Evolutionary conservation across 2,888 invertebrate species (phyloP).

Genomic region (Drosophila borealis): DNA sequence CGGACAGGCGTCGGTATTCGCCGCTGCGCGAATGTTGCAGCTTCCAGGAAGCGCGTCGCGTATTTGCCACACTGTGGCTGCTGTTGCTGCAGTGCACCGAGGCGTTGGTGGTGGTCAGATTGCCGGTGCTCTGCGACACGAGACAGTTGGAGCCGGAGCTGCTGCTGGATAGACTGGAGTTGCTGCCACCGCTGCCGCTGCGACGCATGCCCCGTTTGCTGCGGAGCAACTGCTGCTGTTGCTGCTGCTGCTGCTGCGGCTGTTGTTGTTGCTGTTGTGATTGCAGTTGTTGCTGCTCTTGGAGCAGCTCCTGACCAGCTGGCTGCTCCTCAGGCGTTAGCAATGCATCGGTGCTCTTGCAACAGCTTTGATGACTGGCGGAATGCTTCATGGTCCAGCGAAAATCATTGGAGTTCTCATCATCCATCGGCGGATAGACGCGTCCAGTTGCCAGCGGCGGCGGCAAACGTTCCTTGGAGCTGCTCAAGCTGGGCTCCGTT

Average conservation of each 20-base stretch:
- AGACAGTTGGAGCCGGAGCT: constrained; percentile 68
- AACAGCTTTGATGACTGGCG: constrained; percentile 77
- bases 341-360: constrained; percentile 82
- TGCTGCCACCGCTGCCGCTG: constrained; percentile 61
- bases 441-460: constrained; percentile 29
- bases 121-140: constrained; percentile 68
- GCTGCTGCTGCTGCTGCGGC: constrained; percentile 10
- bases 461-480: constrained; percentile 60
- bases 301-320: constrained; percentile 14
- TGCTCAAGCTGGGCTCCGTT: constrained; percentile 52
- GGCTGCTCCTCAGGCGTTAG: constrained; percentile 57
- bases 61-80: constrained; percentile 63
- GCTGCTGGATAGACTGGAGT: constrained; percentile 77
- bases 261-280: constrained; percentile 17
- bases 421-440: constrained; percentile 73
- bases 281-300: constrained; percentile 11
- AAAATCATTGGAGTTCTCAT: constrained; percentile 71
- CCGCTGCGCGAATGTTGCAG: constrained; percentile 71
- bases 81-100: constrained; percentile 69
- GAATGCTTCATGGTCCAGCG: constrained; percentile 79
- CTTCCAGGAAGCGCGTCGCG: constrained; percentile 82
- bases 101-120: constrained; percentile 63
- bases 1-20: constrained; percentile 81
- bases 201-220: constrained; percentile 52
- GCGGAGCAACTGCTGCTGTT: constrained; percentile 17